Evolutionary conservation across 1,140 invertebrate genomes (phyloP).

Genomic region (Drosophila mojavensis): DNA sequence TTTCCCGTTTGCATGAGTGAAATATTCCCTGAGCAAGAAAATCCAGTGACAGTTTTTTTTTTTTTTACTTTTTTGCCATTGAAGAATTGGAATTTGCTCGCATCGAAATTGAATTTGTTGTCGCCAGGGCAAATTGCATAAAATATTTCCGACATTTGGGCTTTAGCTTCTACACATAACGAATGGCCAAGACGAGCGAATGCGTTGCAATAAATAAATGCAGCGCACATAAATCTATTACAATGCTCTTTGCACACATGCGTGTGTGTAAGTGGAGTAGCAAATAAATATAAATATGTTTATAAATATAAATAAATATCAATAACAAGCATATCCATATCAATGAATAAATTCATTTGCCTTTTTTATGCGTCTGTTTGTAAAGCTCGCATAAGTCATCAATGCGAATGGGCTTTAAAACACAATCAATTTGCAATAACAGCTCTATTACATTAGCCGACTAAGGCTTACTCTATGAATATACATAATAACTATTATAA

Average conservation of each 20-base stretch:
- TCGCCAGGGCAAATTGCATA: conserved; percentile 35
- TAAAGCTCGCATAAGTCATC: conserved; percentile 35
- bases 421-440: not conserved
- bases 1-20: conserved; percentile 8
- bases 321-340: conserved; percentile 40
- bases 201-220: conserved; percentile 62
- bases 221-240: conserved; percentile 50
- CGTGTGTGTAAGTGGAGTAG: conserved; percentile 8
- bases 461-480: not conserved
- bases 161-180: conserved; percentile 21
- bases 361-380: conserved; percentile 35
- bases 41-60: conserved; percentile 16
- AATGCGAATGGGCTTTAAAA: conserved; percentile 23
- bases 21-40: conserved; percentile 34
- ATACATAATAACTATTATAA: no score
- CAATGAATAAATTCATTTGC: conserved; percentile 36
- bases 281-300: conserved; percentile 29
- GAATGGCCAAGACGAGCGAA: conserved; percentile 12
- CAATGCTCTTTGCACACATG: conserved; percentile 43
- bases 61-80: not conserved
- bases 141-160: conserved; percentile 33
- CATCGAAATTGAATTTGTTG: conserved; percentile 66
- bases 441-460: not conserved
- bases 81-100: conserved; percentile 32
- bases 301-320: conserved; percentile 23